phyloP scores from a whole-genome alignment of 2,113 vertebrate genomes.

The Tyto alba region DNA sequence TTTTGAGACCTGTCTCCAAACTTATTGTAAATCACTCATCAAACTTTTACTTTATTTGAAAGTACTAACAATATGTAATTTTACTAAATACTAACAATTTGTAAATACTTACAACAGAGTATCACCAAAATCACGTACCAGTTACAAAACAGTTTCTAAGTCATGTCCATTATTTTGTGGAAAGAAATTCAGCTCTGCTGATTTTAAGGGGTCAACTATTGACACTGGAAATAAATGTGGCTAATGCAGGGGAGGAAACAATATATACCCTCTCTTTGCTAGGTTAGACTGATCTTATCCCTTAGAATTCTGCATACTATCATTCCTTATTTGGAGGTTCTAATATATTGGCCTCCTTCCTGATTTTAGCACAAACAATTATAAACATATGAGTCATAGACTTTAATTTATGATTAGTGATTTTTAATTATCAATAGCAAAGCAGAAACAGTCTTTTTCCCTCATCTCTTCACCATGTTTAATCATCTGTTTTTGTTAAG shows the following conservation, averaged over 20 bases:
- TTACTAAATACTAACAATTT: background rate
- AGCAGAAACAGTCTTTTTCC: background rate
- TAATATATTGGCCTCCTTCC: background rate
- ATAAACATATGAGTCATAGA: background rate
- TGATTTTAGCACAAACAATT: background rate
- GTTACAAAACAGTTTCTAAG: background rate
- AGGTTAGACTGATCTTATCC: background rate
- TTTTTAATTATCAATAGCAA: background rate
- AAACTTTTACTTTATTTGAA: background rate
- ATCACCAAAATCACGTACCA: background rate
- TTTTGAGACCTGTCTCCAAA: background rate
- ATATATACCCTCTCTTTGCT: background rate
- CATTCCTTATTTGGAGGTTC: background rate
- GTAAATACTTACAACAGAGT: background rate
- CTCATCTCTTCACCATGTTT: background rate
- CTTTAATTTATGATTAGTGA: background rate
- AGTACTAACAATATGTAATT: background rate
- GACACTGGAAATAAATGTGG: background rate
- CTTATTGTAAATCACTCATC: background rate
- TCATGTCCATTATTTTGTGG: fast-evolving
- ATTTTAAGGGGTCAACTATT: background rate
- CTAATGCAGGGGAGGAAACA: background rate
- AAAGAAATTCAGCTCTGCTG: background rate
- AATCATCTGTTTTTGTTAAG: background rate
- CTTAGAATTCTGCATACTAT: background rate